Evolutionary conservation across 2,113 vertebrate genomes (phyloP), one percentile per base, ranked within the genome.

Genomic region (Vulpes lagopus): DNA sequence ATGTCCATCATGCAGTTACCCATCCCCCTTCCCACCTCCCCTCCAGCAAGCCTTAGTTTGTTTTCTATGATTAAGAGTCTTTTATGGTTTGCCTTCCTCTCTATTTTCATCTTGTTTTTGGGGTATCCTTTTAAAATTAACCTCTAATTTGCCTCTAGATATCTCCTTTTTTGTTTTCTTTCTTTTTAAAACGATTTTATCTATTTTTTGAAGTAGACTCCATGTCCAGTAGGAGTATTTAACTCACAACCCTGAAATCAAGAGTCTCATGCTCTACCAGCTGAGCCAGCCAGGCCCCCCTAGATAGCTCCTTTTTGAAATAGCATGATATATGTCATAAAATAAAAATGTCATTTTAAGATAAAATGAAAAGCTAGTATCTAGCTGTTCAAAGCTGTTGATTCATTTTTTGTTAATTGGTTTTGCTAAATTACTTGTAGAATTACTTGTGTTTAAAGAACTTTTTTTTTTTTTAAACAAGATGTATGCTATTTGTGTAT

Each of bases 371-470:
- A 87, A 43, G 55, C 60, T 8, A 73, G 16, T 92, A 82, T 96
- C 22, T 80, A 53, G 7, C n/a, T 82, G 96, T 93, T 86, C 43
- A 97, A 83, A 64, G 11, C 65, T 94, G 2, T 90, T 96, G 57
- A 62, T 12, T 93, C 6, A 6, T 69, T 91, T 53, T 82, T 79
- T 35, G 81, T 14, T 69, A 83, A 49, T 30, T 91, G 57, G 62
- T 85, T 93, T 96, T 97, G 30, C 38, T 78, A 25, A 94, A 38
- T 78, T 96, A 62, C 57, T 94, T 87, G 93, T 60, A 93, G 22
- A 85, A 91, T 95, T 74, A 65, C 89, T 91, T 96, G 38, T 86
- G 74, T 89, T 67, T 97, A 93, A 94, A 88, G 30, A 73, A 23
- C 19, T 80, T 80, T 60, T 27, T 35, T 74, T 74, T 23, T 30